Evolutionary conservation across 2,797 vertebrate genomes (phyloP), one percentile per base, ranked within the genome.

Genomic region (Mus caroli): DNA sequence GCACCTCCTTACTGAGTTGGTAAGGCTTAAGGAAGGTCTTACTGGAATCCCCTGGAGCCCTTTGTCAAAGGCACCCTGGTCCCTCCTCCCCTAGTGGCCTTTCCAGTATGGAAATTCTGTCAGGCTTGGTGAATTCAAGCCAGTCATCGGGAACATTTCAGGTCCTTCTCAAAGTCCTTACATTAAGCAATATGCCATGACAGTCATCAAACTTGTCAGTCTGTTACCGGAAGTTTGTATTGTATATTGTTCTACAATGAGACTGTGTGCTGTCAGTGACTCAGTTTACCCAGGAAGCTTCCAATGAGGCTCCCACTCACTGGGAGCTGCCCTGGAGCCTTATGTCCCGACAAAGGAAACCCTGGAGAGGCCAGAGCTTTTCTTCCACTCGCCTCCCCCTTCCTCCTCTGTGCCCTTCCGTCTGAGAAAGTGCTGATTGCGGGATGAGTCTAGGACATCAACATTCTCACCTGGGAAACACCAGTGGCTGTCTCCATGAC

Each of bases 181-280:
- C 52, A 4, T 54, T 85, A 13, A 56, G 60, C 76, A 54, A 34
- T 80, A 90, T 62, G 75, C 94, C n/a, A 22, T 4, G 14, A 58
- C 56, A 40, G 46, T 90, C 31, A 80, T 56, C 34, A 60, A 84
- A 71, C 22, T 43, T 73, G 50, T 76, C 79, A 91, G 89, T 28
- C 64, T 78, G 76, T 69, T 62, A 13, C 73, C 79, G 60, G 87
- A 60, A 91, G 84, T 96, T 83, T 62, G 88, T 43, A 46, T 69
- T 37, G 52, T 62, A 17, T 73, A 91, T 64, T 79, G 15, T 90
- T 91, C 76, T 34, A 14, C 89, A 83, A 64, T 50, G 77, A 82
- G 88, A 73, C 31, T 6, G 46, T 5, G 28, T 7, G 24, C 73
- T 89, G 43, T 93, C 62, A 46, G n/a, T 37, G 71, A 64, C 34